Conservation (phyloP, 2,113 vertebrate species). For the Catagonus wagneri region DNA sequence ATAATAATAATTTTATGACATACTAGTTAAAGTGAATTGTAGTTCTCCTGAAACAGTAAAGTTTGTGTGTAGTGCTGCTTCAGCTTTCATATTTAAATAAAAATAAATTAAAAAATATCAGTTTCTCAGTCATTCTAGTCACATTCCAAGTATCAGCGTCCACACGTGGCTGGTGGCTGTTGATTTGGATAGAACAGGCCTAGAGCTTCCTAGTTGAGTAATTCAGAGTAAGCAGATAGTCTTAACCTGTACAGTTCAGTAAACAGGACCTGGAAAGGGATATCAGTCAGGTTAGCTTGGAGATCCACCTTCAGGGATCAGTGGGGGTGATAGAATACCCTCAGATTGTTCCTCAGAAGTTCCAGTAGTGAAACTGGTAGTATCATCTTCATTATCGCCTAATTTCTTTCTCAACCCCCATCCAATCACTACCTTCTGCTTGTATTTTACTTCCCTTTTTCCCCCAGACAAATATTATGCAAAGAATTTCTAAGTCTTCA, state of each 20-base stretch:
- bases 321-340: neutral
- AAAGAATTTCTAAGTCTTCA: constrained; percentile 19
- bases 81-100: neutral
- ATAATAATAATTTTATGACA: neutral
- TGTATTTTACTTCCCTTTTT: neutral
- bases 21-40: neutral
- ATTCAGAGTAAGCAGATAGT: neutral
- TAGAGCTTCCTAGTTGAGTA: neutral
- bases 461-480: neutral
- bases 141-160: constrained; percentile 12
- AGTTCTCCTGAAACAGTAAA: neutral
- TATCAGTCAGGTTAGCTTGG: neutral
- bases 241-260: neutral
- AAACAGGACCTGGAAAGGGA: neutral
- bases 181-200: neutral
- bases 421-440: neutral
- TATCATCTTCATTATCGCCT: neutral
- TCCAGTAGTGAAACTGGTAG: neutral
- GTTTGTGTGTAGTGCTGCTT: neutral
- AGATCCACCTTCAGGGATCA: neutral
- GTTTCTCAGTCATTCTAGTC: neutral
- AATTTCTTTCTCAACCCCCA: neutral
- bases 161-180: neutral
- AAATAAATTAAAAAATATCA: neutral
- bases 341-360: neutral